Percentiles rank a stretch among this genome's conserved stretches.
These are phyloP conservation scores for Stictonetta naevosa DNA, from an alignment of 2,113 vertebrate species.

Conservation along the genomic window DNA sequence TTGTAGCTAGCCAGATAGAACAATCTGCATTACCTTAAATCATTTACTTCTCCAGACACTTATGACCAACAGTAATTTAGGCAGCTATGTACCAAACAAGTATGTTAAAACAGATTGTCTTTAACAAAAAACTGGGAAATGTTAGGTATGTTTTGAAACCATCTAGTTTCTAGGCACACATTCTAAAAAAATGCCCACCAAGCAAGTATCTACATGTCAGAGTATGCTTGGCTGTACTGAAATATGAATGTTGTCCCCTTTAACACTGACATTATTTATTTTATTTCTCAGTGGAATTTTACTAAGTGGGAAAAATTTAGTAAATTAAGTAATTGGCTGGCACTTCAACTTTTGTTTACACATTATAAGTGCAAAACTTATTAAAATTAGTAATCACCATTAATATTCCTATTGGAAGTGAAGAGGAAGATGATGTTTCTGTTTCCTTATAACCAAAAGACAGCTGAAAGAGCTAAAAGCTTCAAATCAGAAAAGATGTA, in stretches of 20 bases:
- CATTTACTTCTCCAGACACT: neutral
- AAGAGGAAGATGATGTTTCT: neutral
- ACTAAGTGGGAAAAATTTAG: neutral
- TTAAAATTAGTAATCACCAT: neutral
- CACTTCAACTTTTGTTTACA: neutral
- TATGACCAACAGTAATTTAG: neutral
- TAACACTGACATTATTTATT: neutral
- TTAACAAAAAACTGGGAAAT: neutral
- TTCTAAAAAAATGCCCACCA: neutral
- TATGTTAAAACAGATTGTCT: neutral
- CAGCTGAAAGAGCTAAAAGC: neutral
- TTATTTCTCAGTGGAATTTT: neutral
- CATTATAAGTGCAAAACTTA: neutral
- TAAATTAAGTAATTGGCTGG: accelerated
- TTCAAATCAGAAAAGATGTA: neutral
- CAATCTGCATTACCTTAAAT: neutral
- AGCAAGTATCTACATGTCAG: neutral
- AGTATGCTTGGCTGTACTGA: neutral
- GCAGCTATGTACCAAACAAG: neutral
- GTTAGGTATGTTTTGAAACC: neutral
- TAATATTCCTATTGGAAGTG: neutral
- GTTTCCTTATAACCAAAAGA: neutral
- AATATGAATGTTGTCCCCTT: neutral
- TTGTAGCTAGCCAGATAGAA: neutral
- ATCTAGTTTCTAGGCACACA: neutral